Base-by-base conservation (phyloP, 2,888 invertebrate species). In the Villa cingulata region DNA sequence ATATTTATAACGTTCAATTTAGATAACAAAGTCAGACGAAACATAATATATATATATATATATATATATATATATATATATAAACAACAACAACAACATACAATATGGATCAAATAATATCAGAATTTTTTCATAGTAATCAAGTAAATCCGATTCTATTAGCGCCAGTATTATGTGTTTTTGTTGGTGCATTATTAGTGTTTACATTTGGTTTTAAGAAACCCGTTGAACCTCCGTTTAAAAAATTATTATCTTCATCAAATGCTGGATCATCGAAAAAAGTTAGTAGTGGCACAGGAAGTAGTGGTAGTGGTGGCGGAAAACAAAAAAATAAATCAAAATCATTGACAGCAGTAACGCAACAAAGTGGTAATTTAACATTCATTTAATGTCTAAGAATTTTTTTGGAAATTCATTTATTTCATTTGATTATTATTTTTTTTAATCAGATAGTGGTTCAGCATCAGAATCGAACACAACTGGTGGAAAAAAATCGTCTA, bases 181-280 rank as follows among this genome's bases (percentile, higher is more conserved):
- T 50, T 15, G n/a, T 50, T 34, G 46, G 49, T 32, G 50, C 42
- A 18, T 41, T 50, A 27, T 23, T 47, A 18, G 49, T 49, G 9
- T 50, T 47, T 47, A 32, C 47, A 17, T 50, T 50, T 44, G 50
- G 50, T 17, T 50, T 50, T 14, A 47, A 47, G 14, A 41, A 46
- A 38, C 50, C 50, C 12, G 36, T 43, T 38, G 50, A 50, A 18
- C 50, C 50, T 5, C 37, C 37, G 45, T 50, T 44, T 34, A 42
- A 41, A 32, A 41, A 42, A 37, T 37, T 46, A 5, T 37, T 37
- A 37, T 7, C 29, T 4, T 12, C 29, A 2, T 12, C 12, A 12
- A 32, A 9, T 32, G 23, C 7, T 23, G n/a, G n/a, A n/a, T 6
- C 2, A 9, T 12, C 7, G 12, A 32, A 32, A 14, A 32, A 32